Conservation (phyloP, 2,888 invertebrate species). For the Trissolcus brochymenae region DNA sequence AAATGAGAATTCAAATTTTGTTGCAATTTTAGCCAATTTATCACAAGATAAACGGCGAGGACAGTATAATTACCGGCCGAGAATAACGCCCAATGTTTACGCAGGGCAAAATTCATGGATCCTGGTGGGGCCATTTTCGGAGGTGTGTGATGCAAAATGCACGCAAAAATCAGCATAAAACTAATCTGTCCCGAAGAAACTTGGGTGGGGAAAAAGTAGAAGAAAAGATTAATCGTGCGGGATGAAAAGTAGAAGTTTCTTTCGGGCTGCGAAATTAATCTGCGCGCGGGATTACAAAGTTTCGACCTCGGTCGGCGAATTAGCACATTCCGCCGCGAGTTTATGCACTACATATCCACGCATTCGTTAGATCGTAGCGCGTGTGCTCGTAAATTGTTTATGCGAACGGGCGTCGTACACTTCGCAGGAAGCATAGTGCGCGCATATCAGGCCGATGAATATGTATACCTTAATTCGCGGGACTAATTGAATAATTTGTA, state of each 20-base stretch:
- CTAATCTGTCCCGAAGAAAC: slow-evolving; percentile 33
- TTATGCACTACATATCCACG: slow-evolving; percentile 56
- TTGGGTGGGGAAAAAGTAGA: slow-evolving; percentile 29
- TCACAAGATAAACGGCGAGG: slow-evolving; percentile 1
- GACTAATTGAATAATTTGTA: slow-evolving; percentile 77
- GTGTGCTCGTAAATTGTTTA: slow-evolving; percentile 71
- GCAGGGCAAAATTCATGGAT: slow-evolving; percentile 1
- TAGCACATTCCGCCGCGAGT: slow-evolving; percentile 55
- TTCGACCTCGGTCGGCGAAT: slow-evolving; percentile 55
- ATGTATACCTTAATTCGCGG: slow-evolving; percentile 77
- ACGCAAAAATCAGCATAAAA: slow-evolving; percentile 42
- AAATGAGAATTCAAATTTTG: no score
- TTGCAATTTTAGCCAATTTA: neutral
- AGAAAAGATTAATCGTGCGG: slow-evolving; percentile 49
- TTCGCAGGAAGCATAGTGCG: slow-evolving; percentile 59
- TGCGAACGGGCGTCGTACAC: slow-evolving; percentile 67
- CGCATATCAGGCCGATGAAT: slow-evolving; percentile 74
- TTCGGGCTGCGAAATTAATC: slow-evolving; percentile 46
- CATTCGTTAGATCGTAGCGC: slow-evolving; percentile 70
- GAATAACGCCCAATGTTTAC: neutral
- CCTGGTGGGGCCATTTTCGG: slow-evolving; percentile 3
- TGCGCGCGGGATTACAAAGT: slow-evolving; percentile 53
- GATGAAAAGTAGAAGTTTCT: slow-evolving; percentile 52
- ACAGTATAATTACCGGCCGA: no score
- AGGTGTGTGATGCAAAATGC: slow-evolving; percentile 28